Conservation (phyloP, 2,113 vertebrate genomes). For the Natator depressus region DNA sequence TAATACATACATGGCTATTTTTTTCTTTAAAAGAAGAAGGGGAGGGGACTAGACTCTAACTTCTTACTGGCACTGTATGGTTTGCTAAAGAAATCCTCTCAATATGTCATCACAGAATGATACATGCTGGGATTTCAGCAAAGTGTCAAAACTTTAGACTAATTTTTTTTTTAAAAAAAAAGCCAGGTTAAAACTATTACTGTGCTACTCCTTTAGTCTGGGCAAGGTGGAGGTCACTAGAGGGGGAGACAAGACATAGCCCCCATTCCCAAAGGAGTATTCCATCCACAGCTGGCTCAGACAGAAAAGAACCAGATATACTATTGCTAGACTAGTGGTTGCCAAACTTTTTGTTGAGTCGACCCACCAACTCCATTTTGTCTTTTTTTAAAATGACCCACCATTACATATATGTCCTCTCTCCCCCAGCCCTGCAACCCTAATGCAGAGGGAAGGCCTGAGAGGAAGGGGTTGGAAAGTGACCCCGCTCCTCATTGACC, state of each 20-base stretch:
- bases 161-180: not conserved
- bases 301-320: not conserved
- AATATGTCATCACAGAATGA: no score
- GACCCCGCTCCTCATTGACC: no score
- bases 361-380: not conserved
- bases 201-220: not conserved
- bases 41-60: not conserved
- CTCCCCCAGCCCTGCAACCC: no score
- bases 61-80: not conserved
- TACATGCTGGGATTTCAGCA: no score
- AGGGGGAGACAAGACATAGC: not conserved
- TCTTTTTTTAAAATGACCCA: no score
- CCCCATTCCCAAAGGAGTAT: conserved; percentile 29
- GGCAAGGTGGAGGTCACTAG: conserved; percentile 13
- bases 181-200: not conserved
- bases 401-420: no score
- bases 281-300: conserved; percentile 56
- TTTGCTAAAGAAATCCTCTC: no score
- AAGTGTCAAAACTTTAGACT: not conserved
- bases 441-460: no score
- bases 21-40: no score
- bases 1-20: not conserved
- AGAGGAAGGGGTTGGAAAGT: not conserved
- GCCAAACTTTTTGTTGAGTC: not conserved
- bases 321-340: not conserved